Percentiles rank a stretch among this genome's conserved stretches.
Conservation (phyloP, 2,888 invertebrate species). For the Conus canariensis region DNA sequence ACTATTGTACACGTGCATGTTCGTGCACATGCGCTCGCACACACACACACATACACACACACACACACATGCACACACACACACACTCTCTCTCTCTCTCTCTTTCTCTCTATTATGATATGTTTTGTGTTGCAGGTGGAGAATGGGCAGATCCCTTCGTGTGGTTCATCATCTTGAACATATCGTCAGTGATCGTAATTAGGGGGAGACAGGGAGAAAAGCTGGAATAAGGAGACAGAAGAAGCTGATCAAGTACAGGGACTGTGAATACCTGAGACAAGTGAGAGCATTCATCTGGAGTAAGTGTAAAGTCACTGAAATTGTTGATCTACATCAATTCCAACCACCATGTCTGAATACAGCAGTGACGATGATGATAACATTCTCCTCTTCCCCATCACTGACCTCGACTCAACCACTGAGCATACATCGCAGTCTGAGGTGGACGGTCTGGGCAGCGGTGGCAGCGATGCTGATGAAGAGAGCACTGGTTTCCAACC, state of each 20-base stretch:
- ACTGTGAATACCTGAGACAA: no score
- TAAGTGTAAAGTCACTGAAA: no score
- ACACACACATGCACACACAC: not conserved
- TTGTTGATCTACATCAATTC: no score
- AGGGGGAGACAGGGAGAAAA: not conserved
- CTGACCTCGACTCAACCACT: conserved; percentile 56
- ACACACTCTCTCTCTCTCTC: not conserved
- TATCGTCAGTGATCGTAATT: conserved; percentile 32
- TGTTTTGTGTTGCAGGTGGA: not conserved
- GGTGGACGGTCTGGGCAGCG: conserved; percentile 48
- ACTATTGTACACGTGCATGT: no score
- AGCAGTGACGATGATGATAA: conserved; percentile 55
- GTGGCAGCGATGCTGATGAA: conserved; percentile 47
- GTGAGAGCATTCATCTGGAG: no score
- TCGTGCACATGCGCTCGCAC: not conserved
- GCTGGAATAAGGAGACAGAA: not conserved
- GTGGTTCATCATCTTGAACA: conserved; percentile 23
- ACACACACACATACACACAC: not conserved
- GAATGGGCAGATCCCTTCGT: conserved; percentile 24
- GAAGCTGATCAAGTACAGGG: no score
- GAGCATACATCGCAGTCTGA: conserved; percentile 54
- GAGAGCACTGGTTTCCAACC: conserved; percentile 45
- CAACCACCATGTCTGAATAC: conserved; percentile 19
- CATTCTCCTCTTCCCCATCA: conserved; percentile 66
- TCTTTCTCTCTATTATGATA: not conserved